Base-by-base conservation (phyloP, 2,113 vertebrate species). In the Gambusia holbrooki region DNA sequence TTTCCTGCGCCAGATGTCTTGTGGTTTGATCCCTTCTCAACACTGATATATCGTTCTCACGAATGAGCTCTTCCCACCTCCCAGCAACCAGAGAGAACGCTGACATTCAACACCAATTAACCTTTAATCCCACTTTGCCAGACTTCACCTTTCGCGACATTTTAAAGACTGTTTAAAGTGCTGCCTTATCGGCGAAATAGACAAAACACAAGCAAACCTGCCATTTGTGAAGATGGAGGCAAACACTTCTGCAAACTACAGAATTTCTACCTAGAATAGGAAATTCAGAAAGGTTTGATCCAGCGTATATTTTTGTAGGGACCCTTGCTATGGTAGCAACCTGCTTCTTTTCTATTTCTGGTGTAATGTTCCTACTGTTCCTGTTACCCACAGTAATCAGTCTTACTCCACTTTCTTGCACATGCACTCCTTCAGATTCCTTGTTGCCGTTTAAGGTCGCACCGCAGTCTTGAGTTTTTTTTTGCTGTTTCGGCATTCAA, bases 101-200 rank as follows among this genome's bases (percentile, higher is more conserved):
- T 74, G 11, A 61, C 32, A 83, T 87, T 84, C 67, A 86, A 82
- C 27, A 76, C 66, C 68, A 90, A 86, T 81, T 81, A 86, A 54
- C 74, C 40, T 74, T 77, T 86, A 87, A 92, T 90, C 87, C 81
- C 82, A 32, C 80, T 87, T 82, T 42, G 37, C 61, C 68, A 64
- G 28, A 76, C 48, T 63, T 80, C 33, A 35, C 40, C 80, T 74
- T 77, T 74, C 73, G 80, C 81, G 28, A 71, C 75, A 73, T 79
- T 83, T 87, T 84, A 65, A 86, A 84, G 61, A 33, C 13, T 1
- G 10, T 87, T 82, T 81, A 88, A 85, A 37, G 35, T 11, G 35
- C 3, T 7, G 66, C 69, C 69, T 73, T 64, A 76, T 74, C 83
- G 76, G 81, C 71, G 69, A 77, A 62, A 74, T 62, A 79, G 63